Conservation (phyloP, 2,888 invertebrate genomes). For the Teleogryllus oceanicus region DNA sequence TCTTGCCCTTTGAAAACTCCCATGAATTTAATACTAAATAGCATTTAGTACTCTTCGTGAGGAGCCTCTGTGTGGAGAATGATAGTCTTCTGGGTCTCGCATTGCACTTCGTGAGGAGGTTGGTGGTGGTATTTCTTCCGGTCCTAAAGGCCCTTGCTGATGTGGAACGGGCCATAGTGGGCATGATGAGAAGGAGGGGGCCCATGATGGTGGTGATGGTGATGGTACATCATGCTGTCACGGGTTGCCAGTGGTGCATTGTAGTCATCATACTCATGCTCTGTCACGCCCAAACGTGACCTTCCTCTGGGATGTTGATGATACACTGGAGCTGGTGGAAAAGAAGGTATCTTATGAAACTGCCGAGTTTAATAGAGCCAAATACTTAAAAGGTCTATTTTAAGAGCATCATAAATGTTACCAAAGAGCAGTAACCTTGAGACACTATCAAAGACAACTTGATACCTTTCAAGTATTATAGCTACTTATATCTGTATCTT, state of each 20-base stretch:
- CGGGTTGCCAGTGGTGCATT: conserved; percentile 40
- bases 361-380: background rate
- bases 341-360: background rate
- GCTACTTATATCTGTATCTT: background rate
- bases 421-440: background rate
- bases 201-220: conserved; percentile 32
- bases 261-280: conserved; percentile 55
- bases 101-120: conserved; percentile 47
- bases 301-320: conserved; percentile 50
- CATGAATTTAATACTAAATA: conserved; percentile 55
- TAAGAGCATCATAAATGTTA: no score
- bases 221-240: background rate
- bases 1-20: conserved; percentile 24
- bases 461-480: background rate
- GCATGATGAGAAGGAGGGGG: conserved; percentile 41
- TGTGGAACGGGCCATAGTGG: conserved; percentile 45
- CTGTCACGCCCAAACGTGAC: conserved; percentile 52
- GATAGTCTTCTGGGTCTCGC: conserved; percentile 50
- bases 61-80: conserved; percentile 54
- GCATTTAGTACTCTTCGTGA: conserved; percentile 69
- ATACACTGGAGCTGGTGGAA: conserved; percentile 43
- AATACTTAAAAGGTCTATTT: conserved; percentile 3
- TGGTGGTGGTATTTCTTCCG: conserved; percentile 39
- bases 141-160: conserved; percentile 43
- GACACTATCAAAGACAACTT: background rate